A percentile compares a stretch with the other conserved stretches of the same genome.
Conservation (phyloP, 2,113 vertebrate genomes). For the Acrocephalus kingi region DNA sequence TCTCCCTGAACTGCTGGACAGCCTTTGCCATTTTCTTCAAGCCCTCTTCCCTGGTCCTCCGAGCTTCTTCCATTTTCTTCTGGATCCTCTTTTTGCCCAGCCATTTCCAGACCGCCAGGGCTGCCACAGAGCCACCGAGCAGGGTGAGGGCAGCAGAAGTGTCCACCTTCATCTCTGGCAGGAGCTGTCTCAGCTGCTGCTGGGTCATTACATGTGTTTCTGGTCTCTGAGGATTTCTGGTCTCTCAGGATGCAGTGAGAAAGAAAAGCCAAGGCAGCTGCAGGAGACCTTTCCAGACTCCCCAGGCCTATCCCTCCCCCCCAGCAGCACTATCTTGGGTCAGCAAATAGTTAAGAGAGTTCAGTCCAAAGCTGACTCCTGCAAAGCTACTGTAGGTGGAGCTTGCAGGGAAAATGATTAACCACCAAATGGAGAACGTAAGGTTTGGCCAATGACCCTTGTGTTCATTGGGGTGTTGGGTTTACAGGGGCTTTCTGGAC, state of each 20-base stretch:
- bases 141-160: not conserved
- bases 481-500: not conserved
- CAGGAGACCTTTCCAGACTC: not conserved
- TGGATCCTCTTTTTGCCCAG: not conserved
- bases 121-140: not conserved
- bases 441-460: not conserved
- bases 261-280: not conserved
- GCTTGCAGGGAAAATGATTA: constrained; percentile 1
- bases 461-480: not conserved
- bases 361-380: not conserved
- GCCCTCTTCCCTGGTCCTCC: not conserved
- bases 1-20: constrained; percentile 49
- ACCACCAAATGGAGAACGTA: not conserved
- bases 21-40: constrained; percentile 53
- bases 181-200: constrained; percentile 10
- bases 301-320: not conserved
- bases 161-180: not conserved
- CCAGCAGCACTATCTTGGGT: not conserved
- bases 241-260: not conserved
- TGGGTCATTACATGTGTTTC: not conserved
- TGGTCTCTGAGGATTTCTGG: not conserved
- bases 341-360: not conserved
- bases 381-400: not conserved
- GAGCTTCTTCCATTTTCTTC: constrained; percentile 48
- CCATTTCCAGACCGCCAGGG: constrained; percentile 28